Percentiles rank a stretch among this genome's conserved stretches.
These are phyloP conservation scores for Trachelus troglodyta DNA, from an alignment of 2,888 invertebrate species.

Conservation along the genomic window DNA sequence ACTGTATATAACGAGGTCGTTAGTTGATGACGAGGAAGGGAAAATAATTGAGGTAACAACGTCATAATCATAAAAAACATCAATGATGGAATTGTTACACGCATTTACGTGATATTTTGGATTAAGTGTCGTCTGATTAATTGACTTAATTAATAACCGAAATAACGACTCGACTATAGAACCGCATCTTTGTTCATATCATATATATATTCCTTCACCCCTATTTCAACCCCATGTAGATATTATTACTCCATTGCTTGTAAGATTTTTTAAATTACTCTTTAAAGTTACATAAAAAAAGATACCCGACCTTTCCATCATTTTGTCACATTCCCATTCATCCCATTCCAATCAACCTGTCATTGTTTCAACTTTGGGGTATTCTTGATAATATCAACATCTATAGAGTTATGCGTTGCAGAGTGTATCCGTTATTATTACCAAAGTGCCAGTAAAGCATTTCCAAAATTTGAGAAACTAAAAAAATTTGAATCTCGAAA, in stretches of 20 bases:
- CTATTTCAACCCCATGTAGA: background rate
- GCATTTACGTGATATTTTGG: background rate
- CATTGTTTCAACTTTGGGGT: fast-evolving
- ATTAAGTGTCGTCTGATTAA: conserved; percentile 1
- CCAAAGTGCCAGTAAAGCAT: background rate
- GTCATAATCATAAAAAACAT: background rate
- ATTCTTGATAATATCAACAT: background rate
- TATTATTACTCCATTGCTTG: background rate
- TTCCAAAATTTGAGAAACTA: background rate
- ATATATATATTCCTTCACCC: background rate
- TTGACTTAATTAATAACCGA: background rate
- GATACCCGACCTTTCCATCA: background rate
- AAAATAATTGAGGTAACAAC: background rate
- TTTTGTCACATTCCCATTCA: background rate
- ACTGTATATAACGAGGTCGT: conserved; percentile 3
- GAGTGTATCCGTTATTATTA: background rate
- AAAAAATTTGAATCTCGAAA: background rate
- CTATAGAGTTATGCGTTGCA: background rate
- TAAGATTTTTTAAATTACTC: background rate
- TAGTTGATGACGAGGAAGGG: background rate
- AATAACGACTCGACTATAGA: background rate
- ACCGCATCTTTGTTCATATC: background rate
- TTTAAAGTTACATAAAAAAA: background rate
- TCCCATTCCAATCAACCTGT: background rate
- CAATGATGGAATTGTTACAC: background rate